Evolutionary conservation across 2,888 invertebrate genomes (phyloP).

Genomic region (Eristalinus sepulchralis): DNA sequence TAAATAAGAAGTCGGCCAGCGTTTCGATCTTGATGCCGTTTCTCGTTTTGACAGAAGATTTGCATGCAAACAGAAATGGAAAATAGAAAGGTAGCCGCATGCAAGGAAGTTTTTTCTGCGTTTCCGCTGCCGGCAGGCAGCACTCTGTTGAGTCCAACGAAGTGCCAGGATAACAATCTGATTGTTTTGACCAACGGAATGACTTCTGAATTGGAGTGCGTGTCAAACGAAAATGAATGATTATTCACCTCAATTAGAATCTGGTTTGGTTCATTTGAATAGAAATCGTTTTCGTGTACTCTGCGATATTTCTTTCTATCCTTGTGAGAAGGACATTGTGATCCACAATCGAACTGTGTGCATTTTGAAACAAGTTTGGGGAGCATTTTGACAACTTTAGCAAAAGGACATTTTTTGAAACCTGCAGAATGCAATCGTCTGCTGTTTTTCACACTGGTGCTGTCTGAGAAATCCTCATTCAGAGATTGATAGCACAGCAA

Average conservation of each 20-base stretch:
- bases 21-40: conserved; percentile 14
- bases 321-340: no score
- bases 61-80: conserved; percentile 29
- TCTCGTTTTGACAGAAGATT: conserved; percentile 34
- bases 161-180: background rate
- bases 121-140: background rate
- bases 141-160: background rate
- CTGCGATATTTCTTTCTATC: background rate
- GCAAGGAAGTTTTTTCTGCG: background rate
- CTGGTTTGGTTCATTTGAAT: background rate
- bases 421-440: no score
- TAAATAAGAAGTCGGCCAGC: background rate
- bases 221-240: conserved; percentile 14
- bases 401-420: no score
- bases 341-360: no score
- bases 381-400: no score
- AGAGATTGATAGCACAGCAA: no score
- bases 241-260: conserved; percentile 1
- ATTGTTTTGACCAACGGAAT: conserved; percentile 15
- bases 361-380: no score
- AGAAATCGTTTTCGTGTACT: background rate
- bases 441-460: no score
- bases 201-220: conserved; percentile 14
- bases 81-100: background rate
- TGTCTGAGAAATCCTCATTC: no score